Percentiles rank a stretch among this genome's conserved stretches.
Conservation (phyloP, 2,113 vertebrate genomes). For the Oceanodroma tethys region DNA sequence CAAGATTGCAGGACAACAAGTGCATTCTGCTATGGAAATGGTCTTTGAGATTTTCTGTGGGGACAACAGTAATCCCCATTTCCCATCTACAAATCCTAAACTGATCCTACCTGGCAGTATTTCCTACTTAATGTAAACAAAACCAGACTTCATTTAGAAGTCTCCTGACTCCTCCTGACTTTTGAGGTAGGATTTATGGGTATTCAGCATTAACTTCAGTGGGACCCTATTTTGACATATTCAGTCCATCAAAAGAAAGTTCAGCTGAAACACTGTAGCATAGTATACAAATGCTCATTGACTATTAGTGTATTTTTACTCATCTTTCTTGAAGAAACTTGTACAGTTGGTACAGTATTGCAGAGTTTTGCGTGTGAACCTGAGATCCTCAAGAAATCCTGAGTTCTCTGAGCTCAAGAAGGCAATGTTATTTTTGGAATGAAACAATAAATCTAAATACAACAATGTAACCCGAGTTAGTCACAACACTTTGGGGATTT, state of each 20-base stretch:
- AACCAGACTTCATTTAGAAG: background rate
- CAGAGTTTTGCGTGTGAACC: background rate
- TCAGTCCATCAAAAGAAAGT: background rate
- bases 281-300: background rate
- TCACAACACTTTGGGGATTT: background rate
- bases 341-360: background rate
- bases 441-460: background rate
- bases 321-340: background rate
- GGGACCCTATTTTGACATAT: background rate
- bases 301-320: background rate
- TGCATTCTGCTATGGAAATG: background rate
- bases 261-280: background rate
- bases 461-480: fast-evolving
- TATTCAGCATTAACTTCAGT: background rate
- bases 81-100: background rate
- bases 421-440: background rate
- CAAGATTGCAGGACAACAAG: background rate
- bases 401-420: background rate
- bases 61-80: background rate
- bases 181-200: background rate
- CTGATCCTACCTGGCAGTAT: background rate
- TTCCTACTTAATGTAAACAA: background rate
- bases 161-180: background rate
- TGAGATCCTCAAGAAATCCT: background rate
- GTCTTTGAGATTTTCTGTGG: background rate